Base-by-base conservation (phyloP, 2,797 vertebrate genomes). In the Choloepus didactylus region DNA sequence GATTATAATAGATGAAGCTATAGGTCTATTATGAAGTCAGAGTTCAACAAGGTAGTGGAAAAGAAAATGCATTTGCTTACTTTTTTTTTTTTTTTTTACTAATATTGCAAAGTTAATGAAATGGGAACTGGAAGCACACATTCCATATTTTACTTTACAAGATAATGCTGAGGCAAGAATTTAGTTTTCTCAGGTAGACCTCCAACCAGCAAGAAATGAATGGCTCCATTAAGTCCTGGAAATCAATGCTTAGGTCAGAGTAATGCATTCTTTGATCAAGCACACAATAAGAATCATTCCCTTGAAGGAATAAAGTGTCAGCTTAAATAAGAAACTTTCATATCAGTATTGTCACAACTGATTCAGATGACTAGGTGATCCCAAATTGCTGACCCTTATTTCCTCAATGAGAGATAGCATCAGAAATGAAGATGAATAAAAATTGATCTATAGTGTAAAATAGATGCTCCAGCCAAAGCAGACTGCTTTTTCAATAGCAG, bases 371-470 rank as follows among this genome's bases (percentile, higher is more conserved):
- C 21, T n/a, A 59, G 35, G 67, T 44, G 51, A 60, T 70, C 56
- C 29, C 64, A 75, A 85, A 46, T 38, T 85, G 84, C 96, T 79
- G 87, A 88, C 62, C 84, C 80, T 79, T 29, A 9, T 89, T 91
- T 87, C 92, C 94, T 85, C 56, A 89, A 79, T n/a, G 54, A 85
- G 80, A 90, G 87, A 81, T 27, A 85, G 23, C 64, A 88, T 90
- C 84, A 56, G 81, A 90, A 92, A 95, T 69, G 56, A 96, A 81
- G 75, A 93, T 73, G 81, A 90, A 49, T 93, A 41, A 90, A 93
- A 88, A 86, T 46, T 31, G 72, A 88, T 88, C 92, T 86, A 7
- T 54, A 79, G 69, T 25, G 38, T 54, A 60, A 90, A 77, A 56
- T 3, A 92, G 72, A 85, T 77, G 59, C 54, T 41, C 10, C 49